Evolutionary conservation across 2,797 vertebrate species (phyloP).

Genomic region (Astyanax mexicanus): DNA sequence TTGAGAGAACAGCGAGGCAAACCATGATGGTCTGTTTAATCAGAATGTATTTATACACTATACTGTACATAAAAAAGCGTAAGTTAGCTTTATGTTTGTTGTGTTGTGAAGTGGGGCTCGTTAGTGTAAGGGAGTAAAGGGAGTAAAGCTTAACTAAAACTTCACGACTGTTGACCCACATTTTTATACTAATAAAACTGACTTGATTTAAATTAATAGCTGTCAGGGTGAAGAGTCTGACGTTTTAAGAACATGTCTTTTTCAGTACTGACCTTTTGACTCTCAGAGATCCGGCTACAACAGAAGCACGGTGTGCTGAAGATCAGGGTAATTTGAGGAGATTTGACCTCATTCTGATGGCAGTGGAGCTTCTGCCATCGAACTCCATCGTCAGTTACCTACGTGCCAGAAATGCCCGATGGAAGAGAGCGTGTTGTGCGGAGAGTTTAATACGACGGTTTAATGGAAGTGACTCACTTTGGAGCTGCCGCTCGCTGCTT

Average conservation of each 20-base stretch:
- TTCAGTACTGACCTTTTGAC: neutral
- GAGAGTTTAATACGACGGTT: constrained; percentile 53
- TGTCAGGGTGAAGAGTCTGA: neutral
- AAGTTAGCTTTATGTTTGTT: too few relatives aligned
- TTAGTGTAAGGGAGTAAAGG: too few relatives aligned
- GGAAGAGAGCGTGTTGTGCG: neutral
- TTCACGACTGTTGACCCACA: too few relatives aligned
- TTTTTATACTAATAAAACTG: too few relatives aligned
- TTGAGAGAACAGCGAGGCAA: too few relatives aligned
- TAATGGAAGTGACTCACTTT: constrained; percentile 65
- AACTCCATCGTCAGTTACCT: neutral
- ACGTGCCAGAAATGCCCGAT: neutral
- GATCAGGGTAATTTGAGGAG: neutral
- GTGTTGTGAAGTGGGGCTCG: too few relatives aligned
- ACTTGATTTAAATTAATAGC: too few relatives aligned
- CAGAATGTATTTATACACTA: too few relatives aligned
- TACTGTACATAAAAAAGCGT: too few relatives aligned
- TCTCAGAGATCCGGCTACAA: neutral
- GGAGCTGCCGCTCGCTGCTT: constrained; percentile 39
- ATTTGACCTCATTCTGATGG: neutral
- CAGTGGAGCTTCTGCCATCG: neutral
- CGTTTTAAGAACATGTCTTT: neutral
- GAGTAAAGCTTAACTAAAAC: too few relatives aligned
- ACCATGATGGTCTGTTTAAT: too few relatives aligned
- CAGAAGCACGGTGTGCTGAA: neutral